phyloP scores from a whole-genome alignment of 2,797 vertebrate species.

The Lates japonicus region DNA sequence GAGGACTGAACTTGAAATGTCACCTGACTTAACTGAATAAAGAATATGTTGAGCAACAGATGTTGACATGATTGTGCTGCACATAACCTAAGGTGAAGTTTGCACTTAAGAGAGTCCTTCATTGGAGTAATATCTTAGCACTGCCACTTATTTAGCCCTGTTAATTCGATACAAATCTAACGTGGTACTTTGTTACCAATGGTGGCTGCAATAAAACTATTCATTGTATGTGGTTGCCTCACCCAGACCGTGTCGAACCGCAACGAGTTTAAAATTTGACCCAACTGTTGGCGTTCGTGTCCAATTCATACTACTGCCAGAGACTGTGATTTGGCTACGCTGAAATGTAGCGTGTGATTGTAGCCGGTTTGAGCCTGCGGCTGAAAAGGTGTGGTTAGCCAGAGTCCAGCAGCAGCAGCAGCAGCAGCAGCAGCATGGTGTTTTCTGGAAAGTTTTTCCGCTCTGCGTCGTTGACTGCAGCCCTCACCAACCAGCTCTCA shows the following conservation, averaged over 20 bases:
- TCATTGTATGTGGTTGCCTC: conserved; percentile 32
- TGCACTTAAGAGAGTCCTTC: rapidly evolving
- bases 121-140: rapidly evolving
- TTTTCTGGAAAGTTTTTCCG: conserved; percentile 66
- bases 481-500: conserved; percentile 14
- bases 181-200: conserved; percentile 1
- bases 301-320: background rate
- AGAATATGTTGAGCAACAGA: conserved; percentile 75
- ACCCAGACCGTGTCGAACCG: conserved; percentile 21
- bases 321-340: background rate
- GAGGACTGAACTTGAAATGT: too few species aligned
- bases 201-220: conserved; percentile 46
- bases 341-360: background rate
- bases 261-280: background rate
- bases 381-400: conserved; percentile 21
- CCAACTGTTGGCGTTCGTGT: background rate
- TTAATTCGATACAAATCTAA: background rate
- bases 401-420: background rate
- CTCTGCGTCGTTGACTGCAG: conserved; percentile 45
- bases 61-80: too few species aligned
- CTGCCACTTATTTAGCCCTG: too few species aligned
- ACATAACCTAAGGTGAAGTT: conserved; percentile 71
- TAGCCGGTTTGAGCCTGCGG: conserved; percentile 16
- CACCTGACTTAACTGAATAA: background rate
- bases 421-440: conserved; percentile 54